phyloP scores from a whole-genome alignment of 1,140 invertebrate genomes.

The Limonius californicus region DNA sequence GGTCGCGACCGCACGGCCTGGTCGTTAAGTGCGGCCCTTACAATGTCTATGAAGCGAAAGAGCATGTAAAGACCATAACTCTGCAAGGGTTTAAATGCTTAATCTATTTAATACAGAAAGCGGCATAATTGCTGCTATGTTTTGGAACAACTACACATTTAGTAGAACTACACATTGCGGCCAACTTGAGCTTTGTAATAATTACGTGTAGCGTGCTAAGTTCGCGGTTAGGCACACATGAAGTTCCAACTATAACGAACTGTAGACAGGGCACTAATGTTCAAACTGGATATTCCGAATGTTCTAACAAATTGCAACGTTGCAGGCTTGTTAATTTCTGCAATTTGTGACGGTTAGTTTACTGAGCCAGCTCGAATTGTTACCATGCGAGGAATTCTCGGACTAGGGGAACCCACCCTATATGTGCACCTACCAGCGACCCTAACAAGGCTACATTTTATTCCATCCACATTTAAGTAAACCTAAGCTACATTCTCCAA shows the following conservation, averaged over 20 bases:
- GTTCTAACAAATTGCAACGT: slow-evolving; percentile 5
- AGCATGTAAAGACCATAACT: slow-evolving; percentile 12
- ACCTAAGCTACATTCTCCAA: too few species aligned
- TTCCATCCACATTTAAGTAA: neutral
- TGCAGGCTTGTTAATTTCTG: slow-evolving; percentile 7
- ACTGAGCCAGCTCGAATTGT: neutral
- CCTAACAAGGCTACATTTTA: too few species aligned
- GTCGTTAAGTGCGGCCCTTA: slow-evolving; percentile 6
- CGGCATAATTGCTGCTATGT: slow-evolving; percentile 9
- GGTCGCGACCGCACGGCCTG: neutral
- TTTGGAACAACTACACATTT: slow-evolving; percentile 6
- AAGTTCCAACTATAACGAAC: slow-evolving; percentile 11
- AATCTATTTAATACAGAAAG: slow-evolving; percentile 14
- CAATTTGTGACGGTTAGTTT: slow-evolving; percentile 8
- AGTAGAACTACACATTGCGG: slow-evolving; percentile 7
- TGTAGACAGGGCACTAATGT: neutral
- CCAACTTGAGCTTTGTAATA: slow-evolving; percentile 5
- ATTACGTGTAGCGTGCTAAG: slow-evolving; percentile 7
- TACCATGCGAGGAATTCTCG: neutral
- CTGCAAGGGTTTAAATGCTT: slow-evolving; percentile 12
- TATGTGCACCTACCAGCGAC: neutral
- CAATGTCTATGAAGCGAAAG: slow-evolving; percentile 11
- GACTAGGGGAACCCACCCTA: neutral
- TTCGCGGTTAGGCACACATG: slow-evolving; percentile 12
- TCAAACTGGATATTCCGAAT: neutral